Base-by-base conservation (phyloP, 2,797 vertebrate species). In the Scolopax rusticola region DNA sequence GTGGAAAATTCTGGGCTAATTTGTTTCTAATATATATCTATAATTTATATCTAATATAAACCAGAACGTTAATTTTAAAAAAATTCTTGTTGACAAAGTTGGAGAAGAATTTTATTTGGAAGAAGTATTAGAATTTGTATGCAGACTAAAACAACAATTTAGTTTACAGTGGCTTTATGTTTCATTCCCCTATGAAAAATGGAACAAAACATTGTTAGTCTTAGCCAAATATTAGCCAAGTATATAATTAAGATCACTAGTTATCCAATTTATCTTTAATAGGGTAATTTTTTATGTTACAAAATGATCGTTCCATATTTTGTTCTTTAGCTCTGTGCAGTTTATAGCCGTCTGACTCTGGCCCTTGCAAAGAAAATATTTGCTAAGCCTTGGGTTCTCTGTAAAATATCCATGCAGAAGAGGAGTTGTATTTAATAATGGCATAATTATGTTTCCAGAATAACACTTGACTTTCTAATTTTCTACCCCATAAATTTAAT, bases 291-390 rank as follows among this genome's bases (percentile, higher is more conserved):
- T 91, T 85, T 61, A 21, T 63, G 30, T 19, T 91, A 50, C 9
- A 59, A 91, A 92, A 15, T 45, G 53, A 43, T 78, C 30, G 16
- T 76, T 73, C 79, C 57, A 1, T 92, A 76, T 88, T 95, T 80
- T 89, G 20, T 88, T 78, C 25, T 61, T 38, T n/a, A 78, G 47
- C 47, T 68, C 20, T 70, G 45, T 90, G 73, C 56, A 69, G 74
- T 95, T 95, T 88, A 83, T 91, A 83, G 74, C 86, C 36, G 93
- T 65, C 56, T 83, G 69, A 63, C 77, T 92, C 64, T 56, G 90
- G 83, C 87, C 57, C 47, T 76, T 33, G n/a, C 17, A 95, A 70
- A 75, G 28, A 96, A 93, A 95, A 96, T 93, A 95, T 95, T 92
- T 96, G 94, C 90, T 77, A 36, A 93, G 57, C 33, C 7, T 94